Evolutionary conservation across 2,797 vertebrate species (phyloP), one percentile per base, ranked within the genome.

Genomic region (Chromobotia macracanthus): DNA sequence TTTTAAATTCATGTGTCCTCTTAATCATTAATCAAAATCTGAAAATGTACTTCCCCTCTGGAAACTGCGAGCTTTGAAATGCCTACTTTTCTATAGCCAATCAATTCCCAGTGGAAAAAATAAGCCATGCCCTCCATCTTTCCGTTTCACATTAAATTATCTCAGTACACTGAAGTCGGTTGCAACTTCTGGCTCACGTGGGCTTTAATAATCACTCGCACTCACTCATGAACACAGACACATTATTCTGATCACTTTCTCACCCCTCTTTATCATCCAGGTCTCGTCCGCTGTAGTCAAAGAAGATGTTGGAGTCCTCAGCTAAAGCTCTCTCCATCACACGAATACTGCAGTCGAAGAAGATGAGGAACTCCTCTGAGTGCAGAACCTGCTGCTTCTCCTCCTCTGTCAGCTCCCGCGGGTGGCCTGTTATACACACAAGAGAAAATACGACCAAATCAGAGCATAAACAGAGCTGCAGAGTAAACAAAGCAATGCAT

Each of bases 331-430:
- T 87, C 87, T 99, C 97, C 90, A 98, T 97, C 81, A 98, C 96
- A 18, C 97, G 92, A 84, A 98, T 96, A 82, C 96, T 97, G 85
- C 96, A 94, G 89, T 98, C 97, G 25, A 99, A 99, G 91, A 99
- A 99, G 85, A 96, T 96, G 89, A 98, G 94, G 84, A 99, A 98
- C 88, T 99, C 97, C 66, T 97, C 96, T 0, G 97, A 98, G 91
- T 99, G 96, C 63, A 98, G 91, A 83, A 96, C 95, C 93, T 99
- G 97, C 87, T 97, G 96, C 85, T 96, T 95, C 89, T 99, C 96
- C 91, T 98, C 97, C 87, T 98, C 96, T 0, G 96, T 98, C 89
- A 99, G 91, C 90, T 99, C 97, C 83, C 96, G 91, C 31, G 94
- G 95, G 89, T 94, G 92, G 88, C 93, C 94, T 95, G 61, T 65